Base-by-base conservation (phyloP, 2,797 vertebrate genomes). In the Pristis pectinata region DNA sequence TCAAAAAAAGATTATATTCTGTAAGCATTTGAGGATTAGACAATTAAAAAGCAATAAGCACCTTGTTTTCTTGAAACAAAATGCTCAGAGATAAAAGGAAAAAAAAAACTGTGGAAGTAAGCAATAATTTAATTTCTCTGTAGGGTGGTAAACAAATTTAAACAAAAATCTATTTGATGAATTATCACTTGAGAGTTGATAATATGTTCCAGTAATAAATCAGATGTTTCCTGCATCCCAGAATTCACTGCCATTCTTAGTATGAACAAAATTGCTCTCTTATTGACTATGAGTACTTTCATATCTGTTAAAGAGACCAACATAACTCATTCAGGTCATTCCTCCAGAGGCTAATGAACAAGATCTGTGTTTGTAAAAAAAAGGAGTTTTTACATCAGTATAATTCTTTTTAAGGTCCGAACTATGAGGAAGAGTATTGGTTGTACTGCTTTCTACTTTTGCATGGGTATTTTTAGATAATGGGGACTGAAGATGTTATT, bases 111-210 rank as follows among this genome's bases (percentile, higher is more conserved):
- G 5, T 59, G 53, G 56, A 15, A 87, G 56, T 87, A 87, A 34
- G 56, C 83, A 87, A 87, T 87, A 27, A 87, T 34, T 59, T 87
- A 87, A 41, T n/a, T 53, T 10, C 30, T 53, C 83, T 44, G 3
- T 53, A 9, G 83, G 27, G 13, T 61, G 85, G 53, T 89, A 61
- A 89, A 34, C 11, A 85, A n/a, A 56, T 61, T 59, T 89, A 89
- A 89, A 89, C 53, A 89, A 89, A 89, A 89, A 89, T 89, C 53
- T 89, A n/a, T 89, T 53, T 61, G 89, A 89, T 89, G 53, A 89
- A 89, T 89, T 89, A 89, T 89, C 85, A 89, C 53, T n/a, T 9
- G 89, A 92, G 61, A 91, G 59, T 41, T 91, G 37, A 22, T 24
- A 44, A 70, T 87, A 41, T 70, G 64, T 92, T 92, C 19, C 19